A percentile compares a stretch with the other conserved stretches of the same genome.
These are phyloP conservation scores for Thereva nobilitata DNA, from an alignment of 2,888 invertebrate genomes.

Conservation along the genomic window DNA sequence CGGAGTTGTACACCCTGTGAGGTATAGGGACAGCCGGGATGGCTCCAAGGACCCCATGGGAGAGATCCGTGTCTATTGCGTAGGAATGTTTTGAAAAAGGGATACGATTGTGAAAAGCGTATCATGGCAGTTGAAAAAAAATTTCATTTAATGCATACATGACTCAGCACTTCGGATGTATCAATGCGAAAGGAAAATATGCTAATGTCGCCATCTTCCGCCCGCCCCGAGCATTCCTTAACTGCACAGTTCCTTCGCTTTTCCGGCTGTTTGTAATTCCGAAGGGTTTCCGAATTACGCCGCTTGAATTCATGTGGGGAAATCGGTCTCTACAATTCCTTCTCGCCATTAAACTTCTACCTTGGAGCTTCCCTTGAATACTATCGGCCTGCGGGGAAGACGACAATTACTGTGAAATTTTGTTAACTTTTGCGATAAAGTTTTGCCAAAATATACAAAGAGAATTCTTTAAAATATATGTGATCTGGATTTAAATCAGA, in stretches of 20 bases:
- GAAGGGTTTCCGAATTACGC: constrained; percentile 41
- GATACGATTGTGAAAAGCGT: constrained; percentile 36
- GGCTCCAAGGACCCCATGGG: constrained; percentile 8
- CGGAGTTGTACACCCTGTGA: constrained; percentile 11
- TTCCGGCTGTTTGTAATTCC: constrained; percentile 41
- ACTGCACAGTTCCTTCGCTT: constrained; percentile 31
- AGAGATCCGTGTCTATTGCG: constrained; percentile 7
- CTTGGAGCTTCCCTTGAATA: constrained; percentile 16
- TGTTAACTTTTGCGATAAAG: constrained; percentile 34
- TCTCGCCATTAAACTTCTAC: constrained; percentile 35
- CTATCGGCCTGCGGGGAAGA: background rate
- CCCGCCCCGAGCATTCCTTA: background rate
- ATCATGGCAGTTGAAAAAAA: constrained; percentile 37
- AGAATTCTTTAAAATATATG: constrained; percentile 29
- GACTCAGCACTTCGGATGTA: constrained; percentile 42
- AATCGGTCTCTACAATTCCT: constrained; percentile 37
- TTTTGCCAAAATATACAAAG: constrained; percentile 29
- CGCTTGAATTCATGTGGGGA: constrained; percentile 39
- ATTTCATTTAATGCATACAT: constrained; percentile 41
- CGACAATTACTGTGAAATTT: constrained; percentile 29
- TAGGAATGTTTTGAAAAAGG: constrained; percentile 17
- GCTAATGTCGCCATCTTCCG: constrained; percentile 34
- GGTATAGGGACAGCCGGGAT: constrained; percentile 14
- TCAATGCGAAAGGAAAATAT: constrained; percentile 41
- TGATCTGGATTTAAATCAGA: constrained; percentile 24